Evolutionary conservation across 2,113 vertebrate genomes (phyloP).

Genomic region (Tenrec ecaudatus): DNA sequence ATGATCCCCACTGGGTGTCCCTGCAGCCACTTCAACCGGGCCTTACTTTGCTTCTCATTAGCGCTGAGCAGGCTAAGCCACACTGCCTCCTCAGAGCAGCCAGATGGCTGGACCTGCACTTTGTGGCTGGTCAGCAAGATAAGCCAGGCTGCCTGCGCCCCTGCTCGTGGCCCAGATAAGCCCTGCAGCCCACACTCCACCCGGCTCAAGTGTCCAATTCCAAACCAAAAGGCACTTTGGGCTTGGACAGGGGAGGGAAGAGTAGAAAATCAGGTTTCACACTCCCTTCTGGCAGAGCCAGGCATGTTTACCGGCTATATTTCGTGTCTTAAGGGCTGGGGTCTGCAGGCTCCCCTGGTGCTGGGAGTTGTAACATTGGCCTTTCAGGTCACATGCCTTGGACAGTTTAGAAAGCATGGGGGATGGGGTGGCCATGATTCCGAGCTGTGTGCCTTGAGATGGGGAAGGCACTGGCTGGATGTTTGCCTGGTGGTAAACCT

Average conservation of each 20-base stretch:
- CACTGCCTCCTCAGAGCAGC: slow-evolving; percentile 48
- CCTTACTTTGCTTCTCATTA: slow-evolving; percentile 35
- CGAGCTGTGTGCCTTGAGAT: slow-evolving; percentile 45
- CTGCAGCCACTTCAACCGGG: slow-evolving; percentile 62
- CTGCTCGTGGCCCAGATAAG: background rate
- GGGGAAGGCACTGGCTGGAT: slow-evolving; percentile 52
- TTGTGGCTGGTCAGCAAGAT: background rate
- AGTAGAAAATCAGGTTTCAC: background rate
- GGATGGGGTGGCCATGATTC: slow-evolving; percentile 53
- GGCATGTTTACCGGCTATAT: background rate
- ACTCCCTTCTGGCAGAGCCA: background rate
- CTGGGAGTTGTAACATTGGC: slow-evolving; percentile 29
- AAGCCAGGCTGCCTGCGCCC: slow-evolving; percentile 19
- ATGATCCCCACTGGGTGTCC: slow-evolving; percentile 61
- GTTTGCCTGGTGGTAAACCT: slow-evolving; percentile 37
- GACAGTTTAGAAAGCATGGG: slow-evolving; percentile 38
- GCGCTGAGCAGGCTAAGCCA: slow-evolving; percentile 31
- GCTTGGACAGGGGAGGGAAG: too few species aligned
- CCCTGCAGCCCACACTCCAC: background rate
- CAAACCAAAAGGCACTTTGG: background rate
- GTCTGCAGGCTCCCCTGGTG: slow-evolving; percentile 11
- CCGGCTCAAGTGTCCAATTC: background rate
- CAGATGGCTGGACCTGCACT: slow-evolving; percentile 68
- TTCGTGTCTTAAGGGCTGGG: slow-evolving; percentile 42
- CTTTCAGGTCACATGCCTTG: slow-evolving; percentile 62